Evolutionary conservation across 2,113 vertebrate species (phyloP).

Genomic region (Sakesphorus luctuosus): DNA sequence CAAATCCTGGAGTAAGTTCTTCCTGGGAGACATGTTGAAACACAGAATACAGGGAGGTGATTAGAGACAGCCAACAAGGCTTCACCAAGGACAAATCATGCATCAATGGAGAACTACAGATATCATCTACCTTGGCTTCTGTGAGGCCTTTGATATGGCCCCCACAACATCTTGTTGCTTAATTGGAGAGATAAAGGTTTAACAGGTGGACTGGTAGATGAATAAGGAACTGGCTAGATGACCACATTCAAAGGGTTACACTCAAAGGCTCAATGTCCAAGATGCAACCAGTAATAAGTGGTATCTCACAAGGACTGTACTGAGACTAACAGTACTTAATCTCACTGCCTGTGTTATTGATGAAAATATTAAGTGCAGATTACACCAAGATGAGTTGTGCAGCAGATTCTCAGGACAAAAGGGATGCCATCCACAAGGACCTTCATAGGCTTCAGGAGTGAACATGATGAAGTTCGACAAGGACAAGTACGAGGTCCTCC

Average conservation of each 20-base stretch:
- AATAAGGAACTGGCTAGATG: background rate
- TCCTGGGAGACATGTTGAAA: background rate
- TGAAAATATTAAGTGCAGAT: background rate
- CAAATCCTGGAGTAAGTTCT: background rate
- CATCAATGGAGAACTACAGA: background rate
- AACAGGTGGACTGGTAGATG: background rate
- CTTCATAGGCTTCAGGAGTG: background rate
- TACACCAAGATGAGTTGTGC: background rate
- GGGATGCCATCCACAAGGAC: background rate
- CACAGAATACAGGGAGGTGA: background rate
- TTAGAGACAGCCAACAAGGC: background rate
- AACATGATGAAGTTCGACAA: background rate
- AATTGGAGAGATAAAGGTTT: background rate
- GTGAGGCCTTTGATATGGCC: background rate
- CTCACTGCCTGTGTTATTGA: too few relatives aligned
- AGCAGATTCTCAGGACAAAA: background rate
- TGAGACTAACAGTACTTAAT: background rate
- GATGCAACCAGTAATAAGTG: background rate
- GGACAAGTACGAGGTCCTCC: background rate
- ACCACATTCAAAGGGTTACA: too few relatives aligned
- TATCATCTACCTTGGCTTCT: background rate
- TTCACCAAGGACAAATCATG: background rate
- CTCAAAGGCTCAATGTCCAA: background rate
- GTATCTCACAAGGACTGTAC: background rate
- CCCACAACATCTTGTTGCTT: background rate